Conservation (phyloP, 2,797 vertebrate species). For the Masticophis lateralis region DNA sequence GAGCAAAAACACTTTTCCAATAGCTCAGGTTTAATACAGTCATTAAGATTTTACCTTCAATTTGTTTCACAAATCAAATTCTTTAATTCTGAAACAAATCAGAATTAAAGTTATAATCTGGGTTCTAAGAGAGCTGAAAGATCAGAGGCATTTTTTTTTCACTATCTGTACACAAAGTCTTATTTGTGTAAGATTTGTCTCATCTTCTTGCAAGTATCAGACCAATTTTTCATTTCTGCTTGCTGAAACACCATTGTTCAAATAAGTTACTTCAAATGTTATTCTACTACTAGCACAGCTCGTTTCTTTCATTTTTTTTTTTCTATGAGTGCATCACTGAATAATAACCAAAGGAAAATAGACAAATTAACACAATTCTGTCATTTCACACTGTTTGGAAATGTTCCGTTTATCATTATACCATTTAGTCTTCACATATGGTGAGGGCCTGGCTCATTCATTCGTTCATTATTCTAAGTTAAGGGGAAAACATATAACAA, state of each 20-base stretch:
- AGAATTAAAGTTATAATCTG: not conserved
- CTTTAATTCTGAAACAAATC: slow-evolving; percentile 20
- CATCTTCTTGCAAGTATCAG: not conserved
- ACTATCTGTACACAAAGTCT: not conserved
- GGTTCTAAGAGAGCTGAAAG: not conserved
- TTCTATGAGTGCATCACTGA: not conserved
- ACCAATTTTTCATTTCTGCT: not conserved
- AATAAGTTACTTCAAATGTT: not conserved
- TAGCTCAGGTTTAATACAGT: slow-evolving; percentile 29
- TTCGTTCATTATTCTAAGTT: not conserved
- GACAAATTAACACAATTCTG: not conserved
- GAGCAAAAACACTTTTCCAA: slow-evolving; percentile 13
- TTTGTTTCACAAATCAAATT: not conserved
- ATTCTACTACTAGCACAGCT: not conserved
- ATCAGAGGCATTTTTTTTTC: not conserved
- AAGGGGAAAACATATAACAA: not conserved
- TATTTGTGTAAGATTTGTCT: not conserved
- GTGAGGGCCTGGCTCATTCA: not conserved
- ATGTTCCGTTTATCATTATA: not conserved
- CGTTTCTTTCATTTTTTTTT: not conserved
- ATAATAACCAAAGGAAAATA: not conserved
- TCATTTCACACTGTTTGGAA: not conserved
- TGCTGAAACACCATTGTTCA: not conserved
- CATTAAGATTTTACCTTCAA: slow-evolving; percentile 37
- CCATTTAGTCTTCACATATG: not conserved